Evolutionary conservation across 2,888 invertebrate genomes (phyloP).

Genomic region (Dasypogon diadema): DNA sequence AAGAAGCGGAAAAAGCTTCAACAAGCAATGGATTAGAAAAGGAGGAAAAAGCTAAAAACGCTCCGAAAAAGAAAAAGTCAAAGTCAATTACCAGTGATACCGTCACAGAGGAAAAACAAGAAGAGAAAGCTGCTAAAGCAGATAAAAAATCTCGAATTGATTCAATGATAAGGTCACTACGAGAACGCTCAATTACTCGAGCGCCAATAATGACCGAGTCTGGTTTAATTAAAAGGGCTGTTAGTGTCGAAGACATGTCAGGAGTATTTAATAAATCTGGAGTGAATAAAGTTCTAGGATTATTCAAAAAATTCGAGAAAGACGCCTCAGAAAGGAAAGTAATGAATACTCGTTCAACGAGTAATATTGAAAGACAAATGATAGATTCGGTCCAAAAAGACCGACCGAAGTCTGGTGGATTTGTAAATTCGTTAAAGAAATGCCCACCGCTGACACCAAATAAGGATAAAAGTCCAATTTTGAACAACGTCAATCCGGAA

Average conservation of each 20-base stretch:
- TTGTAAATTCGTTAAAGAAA: constrained; percentile 47
- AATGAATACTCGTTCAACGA: constrained; percentile 65
- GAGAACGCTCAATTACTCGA: constrained; percentile 77
- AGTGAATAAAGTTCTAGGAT: constrained; percentile 80
- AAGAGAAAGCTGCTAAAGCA: constrained; percentile 61
- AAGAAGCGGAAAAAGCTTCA: neutral
- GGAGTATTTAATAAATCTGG: constrained; percentile 74
- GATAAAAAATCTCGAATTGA: constrained; percentile 70
- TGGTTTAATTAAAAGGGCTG: constrained; percentile 77
- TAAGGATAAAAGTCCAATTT: constrained; percentile 33
- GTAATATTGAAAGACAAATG: constrained; percentile 65
- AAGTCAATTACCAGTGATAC: constrained; percentile 58
- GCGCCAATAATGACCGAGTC: constrained; percentile 74
- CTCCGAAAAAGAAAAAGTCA: constrained; percentile 69
- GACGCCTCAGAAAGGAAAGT: constrained; percentile 69
- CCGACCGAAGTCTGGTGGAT: constrained; percentile 60
- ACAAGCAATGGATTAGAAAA: neutral
- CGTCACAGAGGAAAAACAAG: constrained; percentile 50
- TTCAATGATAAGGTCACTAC: constrained; percentile 72
- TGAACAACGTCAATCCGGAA: constrained; percentile 16
- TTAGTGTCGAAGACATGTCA: constrained; percentile 78
- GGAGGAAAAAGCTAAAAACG: constrained; percentile 66
- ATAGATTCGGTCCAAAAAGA: constrained; percentile 61
- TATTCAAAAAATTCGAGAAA: constrained; percentile 81
- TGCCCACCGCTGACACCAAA: constrained; percentile 62